Base-by-base conservation (phyloP, 1,140 invertebrate genomes). In the Spodoptera litura region DNA sequence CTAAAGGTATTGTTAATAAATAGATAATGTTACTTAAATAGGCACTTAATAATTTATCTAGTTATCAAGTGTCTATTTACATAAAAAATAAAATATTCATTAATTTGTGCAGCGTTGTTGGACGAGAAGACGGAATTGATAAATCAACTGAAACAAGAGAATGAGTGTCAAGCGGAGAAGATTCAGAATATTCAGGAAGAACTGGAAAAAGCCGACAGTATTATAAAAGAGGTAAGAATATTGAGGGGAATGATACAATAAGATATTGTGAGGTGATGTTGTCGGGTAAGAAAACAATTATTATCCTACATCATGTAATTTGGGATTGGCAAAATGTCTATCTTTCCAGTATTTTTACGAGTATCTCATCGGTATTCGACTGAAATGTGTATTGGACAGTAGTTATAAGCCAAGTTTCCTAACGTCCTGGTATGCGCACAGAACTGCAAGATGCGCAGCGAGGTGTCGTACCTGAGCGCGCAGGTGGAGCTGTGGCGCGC, bases 171-270 rank as follows among this genome's bases (percentile, higher is more conserved):
- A 13, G 83, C 86, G 35, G 51, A 12, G 0, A 77, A 76, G 2
- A 78, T 86, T 3, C 15, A 49, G 2, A 35, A 82, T n/a, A 71
- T 93, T 11, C 72, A 77, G 13, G 68, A 84, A 1, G 78, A 89
- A 20, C 74, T 92, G 20, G 64, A 83, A n/a, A 80, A 82, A 44
- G 71, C 85, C 0, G 82, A 87, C n/a, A 12, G 59, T 0, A 61
- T 84, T 31, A 64, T 73, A 8, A 81, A 89, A 53, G 88, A 93
- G 83, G 90, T 93, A 68, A 9, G 25, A 12, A 20, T 13, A n/a
- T n/a, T 20, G 20, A 20, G 20, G 20, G 20, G 20, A 20, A 20
- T 20, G 20, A 20, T 20, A 20, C 20, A 20, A 20, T 20, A 20
- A 1, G 20, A 20, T 0, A 20, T 20, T 20, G 20, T 20, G 20